These are phyloP conservation scores for Bombus sibiricus DNA, from an alignment of 1,140 invertebrate species.

Conservation along the genomic window DNA sequence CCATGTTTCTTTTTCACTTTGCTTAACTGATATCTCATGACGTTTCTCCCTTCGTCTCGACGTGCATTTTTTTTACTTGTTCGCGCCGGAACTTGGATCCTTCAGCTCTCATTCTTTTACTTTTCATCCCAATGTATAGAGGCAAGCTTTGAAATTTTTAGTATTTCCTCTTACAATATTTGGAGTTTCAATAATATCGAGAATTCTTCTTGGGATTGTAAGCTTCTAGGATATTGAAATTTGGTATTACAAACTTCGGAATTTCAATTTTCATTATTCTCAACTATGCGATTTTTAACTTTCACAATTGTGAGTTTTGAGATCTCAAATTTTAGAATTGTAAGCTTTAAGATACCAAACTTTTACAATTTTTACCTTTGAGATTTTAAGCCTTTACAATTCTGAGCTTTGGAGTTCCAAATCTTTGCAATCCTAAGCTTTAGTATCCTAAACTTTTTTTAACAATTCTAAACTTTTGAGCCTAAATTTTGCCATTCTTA, in stretches of 20 bases:
- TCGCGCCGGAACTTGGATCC: background rate
- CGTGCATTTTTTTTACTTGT: conserved; percentile 25
- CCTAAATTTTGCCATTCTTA: background rate
- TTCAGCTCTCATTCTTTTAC: background rate
- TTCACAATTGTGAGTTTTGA: background rate
- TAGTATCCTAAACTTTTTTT: too few relatives aligned
- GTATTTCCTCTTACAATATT: background rate
- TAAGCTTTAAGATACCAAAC: too few relatives aligned
- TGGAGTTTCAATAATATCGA: background rate
- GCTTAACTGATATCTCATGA: conserved; percentile 12
- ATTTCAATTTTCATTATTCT: background rate
- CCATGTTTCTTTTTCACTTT: conserved; percentile 20
- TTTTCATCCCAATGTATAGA: background rate
- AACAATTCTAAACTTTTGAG: background rate
- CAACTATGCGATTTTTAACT: too few relatives aligned
- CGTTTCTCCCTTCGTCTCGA: background rate
- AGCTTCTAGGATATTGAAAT: background rate
- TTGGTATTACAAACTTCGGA: background rate
- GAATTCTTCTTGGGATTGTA: too few relatives aligned
- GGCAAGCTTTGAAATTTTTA: background rate
- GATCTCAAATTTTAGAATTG: background rate
- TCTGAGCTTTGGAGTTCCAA: background rate
- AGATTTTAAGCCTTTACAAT: background rate
- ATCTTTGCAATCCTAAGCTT: background rate
- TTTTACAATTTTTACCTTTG: background rate